Conservation (phyloP, 2,113 vertebrate genomes). For the Thymallus thymallus region DNA sequence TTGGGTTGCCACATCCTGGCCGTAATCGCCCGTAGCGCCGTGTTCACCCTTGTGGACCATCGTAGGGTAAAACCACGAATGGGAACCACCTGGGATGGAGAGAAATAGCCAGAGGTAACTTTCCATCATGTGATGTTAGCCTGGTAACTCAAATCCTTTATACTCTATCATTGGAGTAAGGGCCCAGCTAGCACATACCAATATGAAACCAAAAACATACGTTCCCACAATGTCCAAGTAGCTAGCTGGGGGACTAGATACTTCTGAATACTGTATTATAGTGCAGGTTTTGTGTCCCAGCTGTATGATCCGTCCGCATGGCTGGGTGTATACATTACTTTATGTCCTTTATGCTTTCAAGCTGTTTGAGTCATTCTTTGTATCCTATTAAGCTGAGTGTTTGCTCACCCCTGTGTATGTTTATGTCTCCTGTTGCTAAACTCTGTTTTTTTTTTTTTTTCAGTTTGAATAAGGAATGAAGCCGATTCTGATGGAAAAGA, state of each 20-base stretch:
- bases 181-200: not conserved
- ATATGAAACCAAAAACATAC: too few relatives aligned
- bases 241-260: not conserved
- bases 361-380: slow-evolving; percentile 30
- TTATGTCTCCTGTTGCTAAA: slow-evolving; percentile 24
- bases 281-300: not conserved
- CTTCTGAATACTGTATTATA: not conserved
- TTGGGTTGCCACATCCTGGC: slow-evolving; percentile 61
- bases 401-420: slow-evolving; percentile 31
- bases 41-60: slow-evolving; percentile 14
- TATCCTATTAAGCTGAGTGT: slow-evolving; percentile 42
- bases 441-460: slow-evolving; percentile 23
- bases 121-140: slow-evolving; percentile 36
- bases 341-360: slow-evolving; percentile 43
- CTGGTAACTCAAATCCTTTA: slow-evolving; percentile 31
- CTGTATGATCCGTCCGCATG: too few relatives aligned
- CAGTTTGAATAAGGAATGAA: slow-evolving; percentile 15
- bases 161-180: not conserved
- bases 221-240: too few relatives aligned
- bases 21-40: slow-evolving; percentile 45
- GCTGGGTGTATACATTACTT: slow-evolving; percentile 36
- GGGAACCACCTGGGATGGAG: slow-evolving; percentile 55
- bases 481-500: slow-evolving; percentile 18
- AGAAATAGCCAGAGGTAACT: slow-evolving; percentile 45
- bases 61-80: slow-evolving; percentile 40